Base-by-base conservation (phyloP, 2,113 vertebrate genomes). In the Pterocles orientalis region DNA sequence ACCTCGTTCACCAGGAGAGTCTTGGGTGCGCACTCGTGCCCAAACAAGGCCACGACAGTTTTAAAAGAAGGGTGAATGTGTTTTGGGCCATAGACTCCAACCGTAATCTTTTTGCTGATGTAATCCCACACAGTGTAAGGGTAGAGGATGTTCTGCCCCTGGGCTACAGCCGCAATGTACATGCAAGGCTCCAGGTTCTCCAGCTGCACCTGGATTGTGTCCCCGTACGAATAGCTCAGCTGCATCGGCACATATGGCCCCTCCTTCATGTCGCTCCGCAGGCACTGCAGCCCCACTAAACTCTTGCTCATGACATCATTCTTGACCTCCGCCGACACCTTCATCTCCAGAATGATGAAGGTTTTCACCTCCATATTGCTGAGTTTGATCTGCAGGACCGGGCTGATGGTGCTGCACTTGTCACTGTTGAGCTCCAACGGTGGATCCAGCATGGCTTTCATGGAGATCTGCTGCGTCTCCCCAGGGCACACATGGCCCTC, bases 51-150 rank as follows among this genome's bases (percentile, higher is more conserved):
- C 87, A 99, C 99, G 0, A 99, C 99, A 0, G 98, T 99, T 95
- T 99, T 99, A 95, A 99, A 99, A 53, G 99, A 99, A 0, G 99
- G 99, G 73, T 99, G 99, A 51, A 99, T 99, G 88, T 99, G 99
- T 88, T 99, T 99, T 39, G 99, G 99, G 28, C 99, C 99, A 0
- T 99, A 99, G 5, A 99, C 98, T 0, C 99, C 99, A 83, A 99
- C 97, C 0, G 99, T 99, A 75, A 99, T 97, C 90, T 98, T 99
- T 91, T 99, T 99, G 53, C 98, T 95, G 91, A 99, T 99, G 76
- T 99, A 98, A 43, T 99, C 99, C 99, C 99, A 99, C 33, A 99
- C 99, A 0, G 98, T 99, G 92, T 98, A 97, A 43, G 99, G 98
- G 70, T 98, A 98, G 24, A 98, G 90, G 28, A 99, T 92, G 29